Evolutionary conservation across 2,888 invertebrate species (phyloP), one percentile per base, ranked within the genome.

Genomic region (Tyria jacobaeae): DNA sequence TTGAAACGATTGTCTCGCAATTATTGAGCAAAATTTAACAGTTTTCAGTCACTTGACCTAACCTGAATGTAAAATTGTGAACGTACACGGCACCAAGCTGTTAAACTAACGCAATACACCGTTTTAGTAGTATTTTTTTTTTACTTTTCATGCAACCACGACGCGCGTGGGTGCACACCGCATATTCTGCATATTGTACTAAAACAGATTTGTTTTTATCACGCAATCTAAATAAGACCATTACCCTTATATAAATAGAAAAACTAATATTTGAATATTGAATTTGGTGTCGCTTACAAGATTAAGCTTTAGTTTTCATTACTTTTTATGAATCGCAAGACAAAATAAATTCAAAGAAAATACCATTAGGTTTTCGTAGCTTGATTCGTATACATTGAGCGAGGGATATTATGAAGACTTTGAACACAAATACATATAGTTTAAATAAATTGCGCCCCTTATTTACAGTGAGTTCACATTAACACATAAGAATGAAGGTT

Each of bases 31-130:
- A 79, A 78, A 67, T 63, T 60, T 76, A 31, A 21, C 67, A 78
- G 75, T 83, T 84, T 83, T 83, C 81, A 81, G 77, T 78, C 81
- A 79, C 77, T 78, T 85, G 87, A 86, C 86, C 85, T 83, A 84
- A 78, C 84, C 76, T 78, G 80, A 84, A 78, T 75, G 75, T 72
- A 73, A 81, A 77, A 76, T 73, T 70, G 70, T 70, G 70, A 73
- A 83, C 82, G 75, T 80, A 77, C 77, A 70, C 51, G 57, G 71
- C 64, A 62, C 66, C 61, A 49, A 73, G 64, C 71, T 71, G 68
- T 71, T 54, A 64, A 73, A 75, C 60, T 66, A 68, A 70, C 70
- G 70, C 73, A 79, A 73, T 68, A 62, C 47, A 56, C 52, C 70
- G 73, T 78, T 48, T 77, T 80, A 83, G 74, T 70, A 78, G 73